Evolutionary conservation across 2,888 invertebrate genomes (phyloP), one percentile per base, ranked within the genome.

Genomic region (Parelbella ahira): DNA sequence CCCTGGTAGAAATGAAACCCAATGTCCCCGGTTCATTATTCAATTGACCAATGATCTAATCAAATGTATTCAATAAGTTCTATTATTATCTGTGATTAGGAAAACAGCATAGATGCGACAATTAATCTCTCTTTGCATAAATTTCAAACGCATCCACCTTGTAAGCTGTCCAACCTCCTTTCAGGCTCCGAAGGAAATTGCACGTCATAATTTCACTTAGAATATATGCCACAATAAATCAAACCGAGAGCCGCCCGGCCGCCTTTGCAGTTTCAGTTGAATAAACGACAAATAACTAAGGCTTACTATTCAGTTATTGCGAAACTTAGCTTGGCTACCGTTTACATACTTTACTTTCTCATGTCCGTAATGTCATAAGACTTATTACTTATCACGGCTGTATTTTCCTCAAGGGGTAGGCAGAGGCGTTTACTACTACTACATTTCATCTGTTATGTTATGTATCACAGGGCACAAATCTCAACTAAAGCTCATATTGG

Each of bases 161-260:
- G 37, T 37, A 37, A 37, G 13, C 13, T 15, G 29, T 37, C 4
- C 37, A 21, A 21, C 28, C 8, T 12, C 10, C 20, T 32, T 32
- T 28, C 21, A 20, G 10, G 13, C 11, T 19, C 20, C 11, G 10
- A 29, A 15, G 34, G 42, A 42, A 42, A 42, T 42, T 42, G 34
- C 42, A 42, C 23, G 34, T 42, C 42, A 42, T 21, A 42, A 28
- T 42, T 42, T 34, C 42, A 42, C 42, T 42, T 42, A 28, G 23
- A 42, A 28, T 42, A 28, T 34, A 34, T 34, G 34, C 15, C 23
- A 18, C 43, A 36, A 43, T 43, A 50, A 54, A 39, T 42, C 45
- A 23, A 38, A 41, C 36, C 44, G 50, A 53, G 51, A 56, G 50
- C 49, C 49, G 45, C 39, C 32, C 23, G 13, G 32, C 13, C 7